Conservation (phyloP, 1,140 invertebrate genomes). For the Drosophila leontia region DNA sequence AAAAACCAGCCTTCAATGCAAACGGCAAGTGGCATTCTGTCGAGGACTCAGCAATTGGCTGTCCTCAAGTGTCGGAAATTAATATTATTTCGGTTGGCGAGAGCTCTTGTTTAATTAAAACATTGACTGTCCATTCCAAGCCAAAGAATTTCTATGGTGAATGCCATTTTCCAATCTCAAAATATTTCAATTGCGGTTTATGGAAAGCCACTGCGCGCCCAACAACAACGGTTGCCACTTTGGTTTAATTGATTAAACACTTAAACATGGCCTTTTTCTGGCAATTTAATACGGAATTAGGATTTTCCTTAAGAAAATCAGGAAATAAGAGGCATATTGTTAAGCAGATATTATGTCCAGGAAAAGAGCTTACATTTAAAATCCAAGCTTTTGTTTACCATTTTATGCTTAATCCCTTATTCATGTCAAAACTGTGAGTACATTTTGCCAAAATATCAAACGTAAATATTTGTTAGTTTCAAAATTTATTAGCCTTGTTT, state of each 20-base stretch:
- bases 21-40: neutral
- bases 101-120: conserved; percentile 22
- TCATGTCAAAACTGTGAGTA: neutral
- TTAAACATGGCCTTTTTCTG: neutral
- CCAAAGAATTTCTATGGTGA: conserved; percentile 15
- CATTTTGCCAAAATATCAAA: neutral
- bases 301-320: neutral
- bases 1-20: conserved; percentile 7
- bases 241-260: conserved; percentile 8
- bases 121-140: conserved; percentile 12
- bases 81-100: conserved; percentile 12
- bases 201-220: conserved; percentile 6
- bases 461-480: neutral
- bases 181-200: conserved; percentile 23
- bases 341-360: neutral
- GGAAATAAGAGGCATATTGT: too few relatives aligned
- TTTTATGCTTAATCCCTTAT: neutral
- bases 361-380: neutral
- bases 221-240: neutral
- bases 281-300: neutral
- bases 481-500: neutral
- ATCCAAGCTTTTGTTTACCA: neutral
- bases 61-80: conserved; percentile 8
- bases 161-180: conserved; percentile 10
- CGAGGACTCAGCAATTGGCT: neutral